These are phyloP conservation scores for Phoenicopterus ruber DNA, from an alignment of 2,113 vertebrate species.

Conservation along the genomic window DNA sequence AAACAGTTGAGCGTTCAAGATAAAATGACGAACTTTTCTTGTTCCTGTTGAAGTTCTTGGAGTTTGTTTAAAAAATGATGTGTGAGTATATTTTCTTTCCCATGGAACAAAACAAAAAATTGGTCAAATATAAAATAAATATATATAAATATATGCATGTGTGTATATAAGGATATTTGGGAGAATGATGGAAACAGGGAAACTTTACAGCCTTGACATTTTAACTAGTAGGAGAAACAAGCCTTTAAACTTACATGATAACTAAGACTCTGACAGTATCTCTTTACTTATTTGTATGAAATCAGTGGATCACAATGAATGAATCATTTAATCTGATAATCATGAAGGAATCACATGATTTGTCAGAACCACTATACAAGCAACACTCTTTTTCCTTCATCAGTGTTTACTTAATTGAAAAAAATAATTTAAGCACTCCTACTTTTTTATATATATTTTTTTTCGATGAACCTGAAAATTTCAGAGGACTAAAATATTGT, in stretches of 20 bases:
- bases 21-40: neutral
- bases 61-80: neutral
- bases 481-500: neutral
- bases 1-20: neutral
- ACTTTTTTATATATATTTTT: neutral
- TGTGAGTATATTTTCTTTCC: neutral
- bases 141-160: fast-evolving
- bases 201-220: neutral
- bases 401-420: neutral
- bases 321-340: neutral
- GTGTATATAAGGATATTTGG: neutral
- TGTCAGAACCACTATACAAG: neutral
- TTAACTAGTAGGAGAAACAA: neutral
- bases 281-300: neutral
- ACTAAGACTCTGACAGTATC: neutral
- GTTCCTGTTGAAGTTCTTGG: neutral
- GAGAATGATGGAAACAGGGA: neutral
- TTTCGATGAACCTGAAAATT: neutral
- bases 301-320: neutral
- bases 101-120: neutral
- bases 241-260: neutral
- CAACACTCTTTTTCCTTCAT: neutral
- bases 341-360: neutral
- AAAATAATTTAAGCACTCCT: neutral
- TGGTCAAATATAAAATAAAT: neutral